Evolutionary conservation across 2,113 vertebrate species (phyloP), one percentile per base, ranked within the genome.

Genomic region (Asarcornis scutulata): DNA sequence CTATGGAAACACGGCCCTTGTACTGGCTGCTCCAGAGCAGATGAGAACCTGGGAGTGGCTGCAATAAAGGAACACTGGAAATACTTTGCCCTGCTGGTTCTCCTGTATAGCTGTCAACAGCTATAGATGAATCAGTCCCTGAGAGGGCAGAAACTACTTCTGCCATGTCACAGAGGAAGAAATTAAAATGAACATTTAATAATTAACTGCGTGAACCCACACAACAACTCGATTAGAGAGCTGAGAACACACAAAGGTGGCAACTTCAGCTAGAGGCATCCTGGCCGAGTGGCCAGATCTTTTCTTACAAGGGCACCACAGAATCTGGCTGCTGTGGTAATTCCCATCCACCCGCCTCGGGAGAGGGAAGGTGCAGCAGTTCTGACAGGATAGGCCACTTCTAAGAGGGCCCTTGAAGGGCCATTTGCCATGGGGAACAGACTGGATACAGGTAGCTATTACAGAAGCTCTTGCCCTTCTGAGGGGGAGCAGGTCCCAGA

Each of bases 1-100:
- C 62, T 79, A 3, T 1, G 8, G 71, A 95, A 91, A 89, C 83
- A 73, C 2, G 10, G 66, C 69, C 66, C 18, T 94, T 89, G 71
- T 67, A 58, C 67, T 59, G 74, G n/a, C 67, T 89, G 77, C 67
- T 82, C 36, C 44, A 20, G 31, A 88, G 71, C 76, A 88, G 40
- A 20, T 18, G 69, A 58, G 44, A 11, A 38, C 36, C 50, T 79
- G 88, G 93, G 92, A 96, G 96, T 38, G 93, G 92, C 86, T 87
- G 92, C 94, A 92, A 95, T 95, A 95, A 97, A 97, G 73, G 55
- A 46, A 22, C 3, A 12, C 5, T n/a, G 87, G 59, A 73, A 62
- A 69, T 78, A 92, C 91, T 92, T 91, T 96, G 86, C 74, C 92
- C 93, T 62, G 5, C 29, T 63, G 18, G 7, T 82, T 85, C 82